Evolutionary conservation across 2,888 invertebrate genomes (phyloP), one percentile per base, ranked within the genome.

Genomic region (Campoplex capitator): DNA sequence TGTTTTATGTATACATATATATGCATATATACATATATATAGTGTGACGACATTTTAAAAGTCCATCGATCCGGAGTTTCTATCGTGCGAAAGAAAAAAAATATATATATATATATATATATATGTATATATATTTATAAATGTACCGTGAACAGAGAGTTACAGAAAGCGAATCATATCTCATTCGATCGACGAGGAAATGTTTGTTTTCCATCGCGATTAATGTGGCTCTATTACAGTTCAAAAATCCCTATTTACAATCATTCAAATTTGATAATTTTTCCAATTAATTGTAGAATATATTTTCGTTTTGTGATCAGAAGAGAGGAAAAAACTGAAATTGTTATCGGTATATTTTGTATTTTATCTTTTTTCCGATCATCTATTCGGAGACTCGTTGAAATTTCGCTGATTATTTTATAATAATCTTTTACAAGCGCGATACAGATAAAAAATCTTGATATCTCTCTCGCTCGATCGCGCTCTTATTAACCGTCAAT

Each of bases 371-470:
- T 42, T 70, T 42, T 56, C 48, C 28, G n/a, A 48, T 56, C 76
- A 67, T 67, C 45, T 58, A 73, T 73, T 77, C 62, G 79, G 54
- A 80, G 42, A 81, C 77, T 84, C 81, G 48, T 77, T 78, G 42
- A 78, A 82, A 81, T 83, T 76, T 80, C 81, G 81, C 81, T 70
- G 84, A 86, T 77, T 84, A 84, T 86, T 54, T 80, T 58, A 35
- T 68, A 68, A 80, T 73, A 83, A 67, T 81, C 77, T 81, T 81
- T 81, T 78, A 77, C 81, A 81, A 87, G 81, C 77, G 84, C 74
- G 78, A 62, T 77, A 77, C 77, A 86, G 80, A 84, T 87, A 81
- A 84, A 81, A 70, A 77, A 86, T 84, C 70, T 84, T 77, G 58
- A 80, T 73, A 35, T 80, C 58, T 71, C 68, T 82, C 78, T 67